These are phyloP conservation scores for Piaya cayana DNA, from an alignment of 2,113 vertebrate species.

Conservation along the genomic window DNA sequence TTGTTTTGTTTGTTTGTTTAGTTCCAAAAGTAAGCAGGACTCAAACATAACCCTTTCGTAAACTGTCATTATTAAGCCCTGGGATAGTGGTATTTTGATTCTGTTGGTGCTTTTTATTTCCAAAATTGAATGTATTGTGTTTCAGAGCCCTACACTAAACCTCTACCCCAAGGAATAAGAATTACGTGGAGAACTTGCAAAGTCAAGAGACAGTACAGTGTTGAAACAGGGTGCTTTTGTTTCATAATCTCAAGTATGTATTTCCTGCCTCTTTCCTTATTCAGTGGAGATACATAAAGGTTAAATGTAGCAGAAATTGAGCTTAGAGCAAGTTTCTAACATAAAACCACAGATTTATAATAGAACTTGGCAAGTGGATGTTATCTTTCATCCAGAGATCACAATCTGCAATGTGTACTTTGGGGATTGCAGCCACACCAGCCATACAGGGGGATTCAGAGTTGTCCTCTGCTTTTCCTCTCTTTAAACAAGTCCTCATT, in stretches of 20 bases:
- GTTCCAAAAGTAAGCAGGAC: not conserved
- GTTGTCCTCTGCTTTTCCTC: not conserved
- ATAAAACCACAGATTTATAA: not conserved
- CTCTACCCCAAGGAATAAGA: not conserved
- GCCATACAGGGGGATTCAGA: not conserved
- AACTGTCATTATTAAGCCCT: not conserved
- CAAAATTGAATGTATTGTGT: not conserved
- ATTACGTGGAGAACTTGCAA: not conserved
- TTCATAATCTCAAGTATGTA: not conserved
- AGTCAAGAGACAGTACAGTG: not conserved
- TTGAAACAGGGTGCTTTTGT: not conserved
- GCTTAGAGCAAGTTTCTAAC: slow-evolving; percentile 25
- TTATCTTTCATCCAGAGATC: slow-evolving; percentile 52
- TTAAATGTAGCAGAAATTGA: slow-evolving; percentile 26
- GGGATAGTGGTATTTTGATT: not conserved
- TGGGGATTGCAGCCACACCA: not conserved
- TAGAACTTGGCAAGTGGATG: slow-evolving; percentile 14
- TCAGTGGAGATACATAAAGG: slow-evolving; percentile 1
- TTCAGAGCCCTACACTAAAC: not conserved
- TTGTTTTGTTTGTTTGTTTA: not conserved
- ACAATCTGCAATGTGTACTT: not conserved
- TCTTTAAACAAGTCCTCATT: not conserved
- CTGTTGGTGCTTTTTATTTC: not conserved
- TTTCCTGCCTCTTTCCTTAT: not conserved
- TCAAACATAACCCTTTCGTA: not conserved